Evolutionary conservation across 2,113 vertebrate genomes (phyloP).

Genomic region (Gasterosteus aculeatus): DNA sequence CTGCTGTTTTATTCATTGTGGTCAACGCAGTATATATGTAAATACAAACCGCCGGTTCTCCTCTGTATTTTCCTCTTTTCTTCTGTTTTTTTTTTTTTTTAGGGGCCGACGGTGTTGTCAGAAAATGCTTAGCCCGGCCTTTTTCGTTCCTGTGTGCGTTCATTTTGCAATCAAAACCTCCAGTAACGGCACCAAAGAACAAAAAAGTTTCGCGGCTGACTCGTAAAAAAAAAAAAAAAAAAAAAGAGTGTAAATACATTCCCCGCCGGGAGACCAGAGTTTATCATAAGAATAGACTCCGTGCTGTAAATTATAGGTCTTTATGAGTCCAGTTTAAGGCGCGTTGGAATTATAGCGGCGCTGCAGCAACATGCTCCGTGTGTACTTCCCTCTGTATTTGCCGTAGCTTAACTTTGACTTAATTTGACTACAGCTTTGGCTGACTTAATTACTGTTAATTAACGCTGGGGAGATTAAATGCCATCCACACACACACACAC

Average conservation of each 20-base stretch:
- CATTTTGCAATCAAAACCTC: conserved; percentile 52
- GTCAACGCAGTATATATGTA: conserved; percentile 70
- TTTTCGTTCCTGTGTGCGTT: conserved; percentile 54
- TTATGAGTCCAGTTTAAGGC: conserved; percentile 33
- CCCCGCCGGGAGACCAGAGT: conserved; percentile 35
- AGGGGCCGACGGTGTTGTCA: conserved; percentile 60
- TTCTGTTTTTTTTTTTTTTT: conserved; percentile 8
- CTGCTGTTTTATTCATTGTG: conserved; percentile 71
- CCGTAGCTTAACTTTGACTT: conserved; percentile 10
- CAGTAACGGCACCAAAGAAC: conserved; percentile 46
- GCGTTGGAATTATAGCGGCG: conserved; percentile 19
- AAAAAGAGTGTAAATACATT: conserved; percentile 43
- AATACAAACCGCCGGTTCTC: conserved; percentile 54
- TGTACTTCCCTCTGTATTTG: not conserved
- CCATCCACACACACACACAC: conserved; percentile 37
- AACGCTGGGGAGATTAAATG: conserved; percentile 21
- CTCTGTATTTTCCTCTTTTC: conserved; percentile 31
- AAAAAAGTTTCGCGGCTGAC: conserved; percentile 52
- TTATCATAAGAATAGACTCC: conserved; percentile 26
- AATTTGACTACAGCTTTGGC: conserved; percentile 9
- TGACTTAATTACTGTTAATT: conserved; percentile 40
- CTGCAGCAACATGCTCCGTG: not conserved
- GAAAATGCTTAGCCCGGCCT: conserved; percentile 62
- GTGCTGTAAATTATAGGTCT: conserved; percentile 51
- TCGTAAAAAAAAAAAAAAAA: conserved; percentile 27